Evolutionary conservation across 2,888 invertebrate genomes (phyloP), one percentile per base, ranked within the genome.

Genomic region (Cremastinae sp.): DNA sequence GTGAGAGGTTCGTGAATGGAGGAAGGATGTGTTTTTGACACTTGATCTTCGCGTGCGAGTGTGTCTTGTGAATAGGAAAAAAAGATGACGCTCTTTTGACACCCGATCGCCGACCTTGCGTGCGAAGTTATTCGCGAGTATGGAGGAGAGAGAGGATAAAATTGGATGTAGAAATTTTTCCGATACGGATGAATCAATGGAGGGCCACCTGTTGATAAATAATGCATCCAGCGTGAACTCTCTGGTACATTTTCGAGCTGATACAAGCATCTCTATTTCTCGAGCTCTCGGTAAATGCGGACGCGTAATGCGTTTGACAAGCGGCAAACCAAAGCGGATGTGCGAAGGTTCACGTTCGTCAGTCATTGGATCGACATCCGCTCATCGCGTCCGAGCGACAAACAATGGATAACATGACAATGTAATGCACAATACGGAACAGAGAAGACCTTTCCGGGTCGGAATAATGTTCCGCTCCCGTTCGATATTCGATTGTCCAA

Each of bases 331-430:
- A n/a, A 41, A n/a, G 41, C 49, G 68, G 58, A 69, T 58, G 49
- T 58, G 58, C 2, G 58, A 68, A 56, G 22, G 47, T 58, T 58
- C 39, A 49, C 58, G 37, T 45, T 68, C 35, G 47, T 9, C 39
- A 22, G 35, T 58, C 68, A 39, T 58, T 49, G 39, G 53, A 53
- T 55, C 41, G 56, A 49, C 68, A 49, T 68, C 58, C 66, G 56
- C 22, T 49, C 39, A 39, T 43, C 35, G 7, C 22, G 37, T 18
- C 20, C 28, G 28, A 28, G 28, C 18, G 39, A 39, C 68, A 58
- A 41, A 59, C 68, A 69, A 69, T 59, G 58, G 14, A 41, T 16
- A 41, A 39, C 49, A 47, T 16, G 58, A 68, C 58, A 68, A 68
- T 68, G 35, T 45, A 45, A 1, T 14, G 28, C 28, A 51, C 64